phyloP scores from a whole-genome alignment of 2,113 vertebrate species.

The Sterna hirundo region DNA sequence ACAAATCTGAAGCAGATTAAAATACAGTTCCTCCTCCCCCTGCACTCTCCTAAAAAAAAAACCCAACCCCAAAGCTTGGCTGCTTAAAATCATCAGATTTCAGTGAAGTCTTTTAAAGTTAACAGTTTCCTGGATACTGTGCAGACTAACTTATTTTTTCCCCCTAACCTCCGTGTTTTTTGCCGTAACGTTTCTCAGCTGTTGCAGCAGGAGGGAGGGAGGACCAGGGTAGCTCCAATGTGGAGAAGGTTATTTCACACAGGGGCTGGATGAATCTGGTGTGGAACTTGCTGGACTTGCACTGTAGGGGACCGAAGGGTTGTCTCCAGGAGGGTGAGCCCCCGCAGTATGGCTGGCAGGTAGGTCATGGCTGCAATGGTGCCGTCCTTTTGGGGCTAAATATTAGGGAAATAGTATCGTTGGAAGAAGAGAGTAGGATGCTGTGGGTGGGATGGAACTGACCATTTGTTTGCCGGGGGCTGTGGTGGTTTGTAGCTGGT shows the following conservation, averaged over 20 bases:
- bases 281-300: background rate
- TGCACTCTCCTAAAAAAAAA: background rate
- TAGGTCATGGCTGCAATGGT: accelerated
- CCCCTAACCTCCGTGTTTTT: background rate
- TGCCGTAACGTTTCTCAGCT: background rate
- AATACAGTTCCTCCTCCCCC: background rate
- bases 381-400: background rate
- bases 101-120: slow-evolving; percentile 15
- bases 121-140: slow-evolving; percentile 52
- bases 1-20: slow-evolving; percentile 47
- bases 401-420: background rate
- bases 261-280: background rate
- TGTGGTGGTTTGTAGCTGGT: background rate
- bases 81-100: slow-evolving; percentile 20
- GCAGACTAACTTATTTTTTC: background rate
- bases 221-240: background rate
- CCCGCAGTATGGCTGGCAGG: background rate
- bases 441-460: background rate
- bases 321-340: background rate
- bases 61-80: background rate
- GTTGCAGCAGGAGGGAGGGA: background rate
- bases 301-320: background rate
- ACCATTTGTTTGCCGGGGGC: background rate
- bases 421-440: background rate
- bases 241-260: background rate